phyloP scores from a whole-genome alignment of 2,113 vertebrate species.

The Dendropsophus ebraccatus region DNA sequence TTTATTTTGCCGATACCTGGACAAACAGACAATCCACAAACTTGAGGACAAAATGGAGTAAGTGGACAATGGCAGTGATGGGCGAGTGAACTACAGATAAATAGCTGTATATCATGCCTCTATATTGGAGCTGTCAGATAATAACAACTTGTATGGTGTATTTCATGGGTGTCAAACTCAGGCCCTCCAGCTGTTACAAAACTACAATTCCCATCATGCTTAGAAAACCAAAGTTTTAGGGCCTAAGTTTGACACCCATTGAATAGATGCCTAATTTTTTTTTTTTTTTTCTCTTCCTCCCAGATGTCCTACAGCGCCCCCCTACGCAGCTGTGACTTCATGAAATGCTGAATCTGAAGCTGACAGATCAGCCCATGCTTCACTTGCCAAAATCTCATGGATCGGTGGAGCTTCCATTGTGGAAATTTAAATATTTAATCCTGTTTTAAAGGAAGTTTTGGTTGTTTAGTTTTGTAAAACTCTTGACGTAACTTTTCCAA shows the following conservation, averaged over 20 bases:
- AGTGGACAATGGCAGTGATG: conserved; percentile 62
- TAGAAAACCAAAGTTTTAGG: too few relatives aligned
- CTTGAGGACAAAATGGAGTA: conserved; percentile 89
- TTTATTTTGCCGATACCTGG: conserved; percentile 91
- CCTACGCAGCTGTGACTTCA: conserved; percentile 41
- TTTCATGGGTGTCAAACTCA: too few relatives aligned
- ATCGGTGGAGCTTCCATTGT: conserved; percentile 17
- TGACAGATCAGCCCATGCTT: conserved; percentile 8
- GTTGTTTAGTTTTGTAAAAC: conserved; percentile 3
- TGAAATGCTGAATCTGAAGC: conserved; percentile 30
- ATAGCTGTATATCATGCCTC: too few relatives aligned
- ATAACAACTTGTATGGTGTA: too few relatives aligned
- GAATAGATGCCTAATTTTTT: not conserved
- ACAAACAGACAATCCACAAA: conserved; percentile 85
- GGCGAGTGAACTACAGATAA: too few relatives aligned
- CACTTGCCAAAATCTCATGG: not conserved
- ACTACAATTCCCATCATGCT: too few relatives aligned
- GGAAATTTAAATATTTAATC: conserved; percentile 54
- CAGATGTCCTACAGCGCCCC: conserved; percentile 47
- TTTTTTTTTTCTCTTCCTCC: not conserved
- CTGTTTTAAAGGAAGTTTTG: conserved; percentile 58
- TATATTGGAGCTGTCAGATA: too few relatives aligned
- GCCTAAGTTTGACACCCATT: too few relatives aligned
- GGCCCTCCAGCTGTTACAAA: too few relatives aligned
- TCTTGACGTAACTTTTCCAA: conserved; percentile 16